Evolutionary conservation across 2,888 invertebrate species (phyloP), one percentile per base, ranked within the genome.

Genomic region (Suillia variegata): DNA sequence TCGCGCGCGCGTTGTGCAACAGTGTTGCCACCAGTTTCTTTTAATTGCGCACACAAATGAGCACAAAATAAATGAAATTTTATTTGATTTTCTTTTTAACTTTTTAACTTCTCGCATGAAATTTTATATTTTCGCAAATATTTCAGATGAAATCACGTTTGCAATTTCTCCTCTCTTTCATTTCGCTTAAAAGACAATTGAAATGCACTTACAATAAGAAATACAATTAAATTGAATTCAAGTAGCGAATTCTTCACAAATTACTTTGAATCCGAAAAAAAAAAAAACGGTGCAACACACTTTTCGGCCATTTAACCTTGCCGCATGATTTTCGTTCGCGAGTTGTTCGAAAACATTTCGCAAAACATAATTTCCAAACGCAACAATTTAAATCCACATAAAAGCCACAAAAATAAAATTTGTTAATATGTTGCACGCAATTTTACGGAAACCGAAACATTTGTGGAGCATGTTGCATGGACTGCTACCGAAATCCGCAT

Each of bases 301-400:
- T 38, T 13, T 38, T 10, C 4, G n/a, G 38, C 26, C 26, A 26
- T 26, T 26, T 6, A 38, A 10, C 18, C 31, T n/a, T n/a, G n/a
- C n/a, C n/a, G n/a, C n/a, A n/a, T n/a, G n/a, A n/a, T n/a, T n/a
- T n/a, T n/a, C n/a, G n/a, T n/a, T n/a, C n/a, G n/a, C n/a, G n/a
- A n/a, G n/a, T n/a, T n/a, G n/a, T n/a, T n/a, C n/a, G n/a, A n/a
- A n/a, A n/a, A 49, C 24, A 58, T 42, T 34, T 48, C 42, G 47
- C n/a, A n/a, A n/a, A 20, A 58, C 17, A 58, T 54, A 49, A 58
- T 49, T 58, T 54, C 48, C 58, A 24, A n/a, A n/a, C 6, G 38
- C 20, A 54, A 54, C 49, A 49, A 54, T 54, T 58, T 49, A 48
- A 58, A 54, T 26, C 31, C 48, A 58, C 13, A 31, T n/a, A 20